Evolutionary conservation across 2,888 invertebrate species (phyloP), one percentile per base, ranked within the genome.

Genomic region (Polymixis lichenea): DNA sequence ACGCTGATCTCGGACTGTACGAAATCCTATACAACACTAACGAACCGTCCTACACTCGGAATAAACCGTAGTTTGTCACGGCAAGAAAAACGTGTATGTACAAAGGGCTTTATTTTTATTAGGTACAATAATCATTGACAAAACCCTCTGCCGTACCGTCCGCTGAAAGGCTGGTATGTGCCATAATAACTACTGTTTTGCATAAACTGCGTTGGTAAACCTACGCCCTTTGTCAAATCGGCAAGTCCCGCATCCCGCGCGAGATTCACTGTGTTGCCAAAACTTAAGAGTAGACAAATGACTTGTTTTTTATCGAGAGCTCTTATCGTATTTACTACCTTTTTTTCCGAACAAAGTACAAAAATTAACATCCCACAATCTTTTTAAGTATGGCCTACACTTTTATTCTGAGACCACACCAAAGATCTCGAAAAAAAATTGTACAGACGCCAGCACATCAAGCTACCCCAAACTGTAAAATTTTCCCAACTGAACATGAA

Each of bases 391-490:
- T 60, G 38, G 78, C n/a, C 64, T 72, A 78, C 71, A 68, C 15
- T 80, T 72, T 72, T 68, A 72, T 55, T 43, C 83, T 43, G 61
- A 71, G 15, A 67, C 66, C 28, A 28, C 77, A 82, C 19, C 32
- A 55, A 65, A 70, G 28, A 61, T 32, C 32, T 64, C 43, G 28
- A 53, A 68, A 62, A 49, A 55, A 64, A 83, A 53, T 68, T 71
- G 55, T 76, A 69, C 46, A 78, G 49, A 32, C 32, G 32, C 32
- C 32, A 32, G 32, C 32, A 32, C 32, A 32, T 32, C 32, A 32
- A 32, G 32, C 32, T 32, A 32, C 32, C 32, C 32, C 32, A 32
- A 32, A 32, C 32, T 32, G 32, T 32, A 2, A 32, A 32, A 32
- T 32, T 32, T 32, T 32, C 32, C 32, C 32, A 32, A 32, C 4